A percentile compares a stretch with the other conserved stretches of the same genome.
These are phyloP conservation scores for Pantelozetes paolii DNA, from an alignment of 2,888 invertebrate species.

Conservation along the genomic window DNA sequence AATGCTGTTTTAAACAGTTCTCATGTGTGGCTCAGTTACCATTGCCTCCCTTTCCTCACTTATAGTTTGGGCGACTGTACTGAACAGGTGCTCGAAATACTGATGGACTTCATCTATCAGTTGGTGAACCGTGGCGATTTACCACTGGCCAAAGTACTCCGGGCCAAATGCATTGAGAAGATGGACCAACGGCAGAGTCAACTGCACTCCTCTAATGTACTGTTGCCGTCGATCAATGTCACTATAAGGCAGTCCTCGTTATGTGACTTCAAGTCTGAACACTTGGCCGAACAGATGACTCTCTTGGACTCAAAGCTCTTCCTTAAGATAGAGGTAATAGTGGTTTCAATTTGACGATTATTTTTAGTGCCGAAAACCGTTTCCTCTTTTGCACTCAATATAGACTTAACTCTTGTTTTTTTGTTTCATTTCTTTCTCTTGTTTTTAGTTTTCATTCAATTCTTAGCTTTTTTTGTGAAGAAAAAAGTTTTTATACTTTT, in stretches of 20 bases:
- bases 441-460: neutral
- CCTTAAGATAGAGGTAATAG: conserved; percentile 73
- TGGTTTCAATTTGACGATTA: conserved; percentile 1
- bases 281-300: conserved; percentile 98
- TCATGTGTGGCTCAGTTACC: neutral
- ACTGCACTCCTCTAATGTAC: neutral
- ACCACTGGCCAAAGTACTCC: conserved; percentile 79
- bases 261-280: conserved; percentile 75
- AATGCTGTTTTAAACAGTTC: neutral
- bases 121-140: conserved; percentile 87
- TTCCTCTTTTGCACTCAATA: no score
- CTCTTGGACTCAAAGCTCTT: conserved; percentile 89
- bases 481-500: no score
- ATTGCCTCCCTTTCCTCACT: neutral
- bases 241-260: conserved; percentile 51
- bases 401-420: no score
- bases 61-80: conserved; percentile 76
- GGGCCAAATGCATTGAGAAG: conserved; percentile 86
- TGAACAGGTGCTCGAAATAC: conserved; percentile 68
- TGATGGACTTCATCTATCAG: conserved; percentile 91
- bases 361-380: neutral
- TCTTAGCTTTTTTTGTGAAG: neutral
- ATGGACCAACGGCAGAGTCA: conserved; percentile 56
- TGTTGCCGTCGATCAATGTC: conserved; percentile 25
- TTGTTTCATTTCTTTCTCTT: no score